These are phyloP conservation scores for Cichladusa arquata DNA, from an alignment of 2,113 vertebrate genomes.

Conservation along the genomic window DNA sequence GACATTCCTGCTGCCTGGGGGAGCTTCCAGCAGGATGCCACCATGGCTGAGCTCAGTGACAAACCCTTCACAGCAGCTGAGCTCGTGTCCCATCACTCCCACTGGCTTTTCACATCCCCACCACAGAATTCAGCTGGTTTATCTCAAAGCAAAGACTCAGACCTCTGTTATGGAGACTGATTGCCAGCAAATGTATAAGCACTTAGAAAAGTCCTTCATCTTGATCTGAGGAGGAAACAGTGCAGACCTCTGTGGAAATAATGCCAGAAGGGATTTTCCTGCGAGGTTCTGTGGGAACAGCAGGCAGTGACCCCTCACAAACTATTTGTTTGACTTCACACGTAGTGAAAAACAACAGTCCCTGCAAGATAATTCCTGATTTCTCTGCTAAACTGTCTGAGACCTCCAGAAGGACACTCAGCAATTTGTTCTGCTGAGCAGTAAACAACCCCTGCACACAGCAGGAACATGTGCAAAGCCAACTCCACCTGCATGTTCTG, in stretches of 20 bases:
- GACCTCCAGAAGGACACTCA: constrained; percentile 1
- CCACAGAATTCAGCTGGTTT: neutral
- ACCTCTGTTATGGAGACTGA: neutral
- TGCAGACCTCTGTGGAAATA: neutral
- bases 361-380: neutral
- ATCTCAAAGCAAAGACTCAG: neutral
- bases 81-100: fast-evolving
- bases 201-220: neutral
- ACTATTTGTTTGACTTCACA: neutral
- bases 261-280: neutral
- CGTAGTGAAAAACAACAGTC: neutral
- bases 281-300: neutral
- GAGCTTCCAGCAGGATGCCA: no score
- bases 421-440: constrained; percentile 19
- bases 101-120: neutral
- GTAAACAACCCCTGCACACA: neutral
- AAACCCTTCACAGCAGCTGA: neutral
- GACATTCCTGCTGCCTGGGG: no score
- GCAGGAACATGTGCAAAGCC: constrained; percentile 27
- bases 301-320: neutral
- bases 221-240: neutral
- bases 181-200: neutral
- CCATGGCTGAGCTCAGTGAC: neutral
- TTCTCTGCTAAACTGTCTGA: neutral
- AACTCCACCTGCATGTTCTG: constrained; percentile 28